These are phyloP conservation scores for Trichosurus vulpecula DNA, from an alignment of 2,797 vertebrate genomes.

Conservation along the genomic window DNA sequence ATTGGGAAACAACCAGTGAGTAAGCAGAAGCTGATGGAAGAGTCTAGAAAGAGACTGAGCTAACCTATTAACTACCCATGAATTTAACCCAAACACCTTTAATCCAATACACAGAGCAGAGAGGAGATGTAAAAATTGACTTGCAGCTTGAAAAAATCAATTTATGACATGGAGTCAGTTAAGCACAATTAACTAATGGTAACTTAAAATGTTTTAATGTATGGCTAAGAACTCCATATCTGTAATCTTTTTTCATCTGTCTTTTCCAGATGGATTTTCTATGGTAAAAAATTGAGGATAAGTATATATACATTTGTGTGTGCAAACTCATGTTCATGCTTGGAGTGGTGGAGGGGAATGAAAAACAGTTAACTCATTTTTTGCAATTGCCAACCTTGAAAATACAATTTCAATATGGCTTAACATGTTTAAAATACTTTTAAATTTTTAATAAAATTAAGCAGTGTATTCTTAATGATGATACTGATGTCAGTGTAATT, in stretches of 20 bases:
- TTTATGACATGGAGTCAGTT: not conserved
- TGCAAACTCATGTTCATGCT: not conserved
- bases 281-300: not conserved
- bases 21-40: not conserved
- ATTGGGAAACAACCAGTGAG: not conserved
- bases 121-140: not conserved
- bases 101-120: slow-evolving; percentile 16
- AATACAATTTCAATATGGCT: not conserved
- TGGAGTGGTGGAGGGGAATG: not conserved
- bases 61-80: not conserved
- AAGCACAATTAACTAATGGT: not conserved
- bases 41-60: not conserved
- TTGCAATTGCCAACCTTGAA: not conserved
- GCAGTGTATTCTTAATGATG: not conserved
- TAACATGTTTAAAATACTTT: not conserved
- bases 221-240: not conserved
- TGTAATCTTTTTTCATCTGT: not conserved
- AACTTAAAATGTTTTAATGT: not conserved
- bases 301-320: not conserved
- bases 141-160: not conserved
- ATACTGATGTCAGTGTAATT: not conserved
- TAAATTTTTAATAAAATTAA: not conserved
- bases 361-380: not conserved
- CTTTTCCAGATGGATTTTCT: not conserved
- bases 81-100: not conserved